Base-by-base conservation (phyloP, 2,888 invertebrate species). In the Eristalinus aeneus region DNA sequence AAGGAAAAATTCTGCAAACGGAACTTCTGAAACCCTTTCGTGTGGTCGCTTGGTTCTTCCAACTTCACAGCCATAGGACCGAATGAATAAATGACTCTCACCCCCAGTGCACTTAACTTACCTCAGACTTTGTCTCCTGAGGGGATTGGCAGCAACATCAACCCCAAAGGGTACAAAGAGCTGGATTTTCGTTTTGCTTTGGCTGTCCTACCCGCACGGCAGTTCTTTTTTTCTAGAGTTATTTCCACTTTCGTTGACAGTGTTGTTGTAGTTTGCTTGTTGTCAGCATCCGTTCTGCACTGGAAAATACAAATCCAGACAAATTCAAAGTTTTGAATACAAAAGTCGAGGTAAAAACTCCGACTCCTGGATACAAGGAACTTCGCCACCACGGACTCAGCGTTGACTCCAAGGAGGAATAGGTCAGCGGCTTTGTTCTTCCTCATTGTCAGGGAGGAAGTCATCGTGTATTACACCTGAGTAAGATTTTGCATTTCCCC, bases 31-130 rank as follows among this genome's bases (percentile, higher is more conserved):
- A 86, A 86, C 82, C 86, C 82, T 82, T 86, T 82, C 64, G 54
- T 68, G 53, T 69, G 32, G 65, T 23, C 22, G 23, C 39, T 23
- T 27, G 22, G 54, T 69, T 81, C 67, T 54, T 72, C 60, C 34
- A 54, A 34, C 53, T 27, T 34, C 39, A 27, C 77, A 71, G 32
- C 68, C 74, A 68, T 56, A 65, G 63, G 74, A 63, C 67, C 71
- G 74, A 82, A 77, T 82, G 82, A 86, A 86, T 82, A 86, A 86
- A 82, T 82, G 77, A 86, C 82, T 82, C 82, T 78, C 82, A 82
- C 86, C 86, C 74, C 86, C 86, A 82, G 67, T 74, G 77, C 86
- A 86, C 86, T 86, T 86, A 86, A 77, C 82, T 86, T 86, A 86
- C 82, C 82, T 86, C 74, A 82, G 86, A 78, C 86, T 86, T 81